phyloP scores from a whole-genome alignment of 1,140 invertebrate genomes.

The Papilio polyxenes region DNA sequence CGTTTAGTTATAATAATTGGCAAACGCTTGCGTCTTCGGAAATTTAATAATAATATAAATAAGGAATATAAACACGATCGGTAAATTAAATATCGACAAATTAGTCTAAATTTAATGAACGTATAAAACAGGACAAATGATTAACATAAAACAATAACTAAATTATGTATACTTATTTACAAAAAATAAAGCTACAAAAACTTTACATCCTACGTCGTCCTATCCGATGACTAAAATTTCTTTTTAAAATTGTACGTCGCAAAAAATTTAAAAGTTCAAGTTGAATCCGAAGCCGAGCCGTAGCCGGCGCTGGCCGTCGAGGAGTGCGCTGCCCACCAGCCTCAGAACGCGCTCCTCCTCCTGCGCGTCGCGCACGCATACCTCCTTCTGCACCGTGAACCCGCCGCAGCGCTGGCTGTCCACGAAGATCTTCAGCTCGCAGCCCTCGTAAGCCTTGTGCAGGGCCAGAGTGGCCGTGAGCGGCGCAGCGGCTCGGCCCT shows the following conservation, averaged over 20 bases:
- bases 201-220: not conserved
- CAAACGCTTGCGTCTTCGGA: too few relatives aligned
- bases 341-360: slow-evolving; percentile 61
- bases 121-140: slow-evolving; percentile 56
- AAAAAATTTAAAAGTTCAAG: slow-evolving; percentile 65
- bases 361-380: slow-evolving; percentile 60
- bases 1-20: too few relatives aligned
- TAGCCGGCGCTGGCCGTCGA: slow-evolving; percentile 65
- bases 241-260: slow-evolving; percentile 18
- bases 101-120: slow-evolving; percentile 57
- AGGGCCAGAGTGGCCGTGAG: slow-evolving; percentile 64
- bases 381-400: slow-evolving; percentile 68
- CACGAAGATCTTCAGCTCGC: slow-evolving; percentile 71
- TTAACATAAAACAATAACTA: slow-evolving; percentile 68
- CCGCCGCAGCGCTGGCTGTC: slow-evolving; percentile 70
- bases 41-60: not conserved
- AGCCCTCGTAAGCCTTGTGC: slow-evolving; percentile 66
- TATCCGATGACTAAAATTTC: slow-evolving; percentile 44
- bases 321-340: slow-evolving; percentile 63
- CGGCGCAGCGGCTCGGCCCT: slow-evolving; percentile 48
- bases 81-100: slow-evolving; percentile 27
- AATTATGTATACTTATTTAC: slow-evolving; percentile 80
- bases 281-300: slow-evolving; percentile 71
- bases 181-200: slow-evolving; percentile 75
- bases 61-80: not conserved